Evolutionary conservation across 2,113 vertebrate species (phyloP), one percentile per base, ranked within the genome.

Genomic region (Aspidoscelis tigris): DNA sequence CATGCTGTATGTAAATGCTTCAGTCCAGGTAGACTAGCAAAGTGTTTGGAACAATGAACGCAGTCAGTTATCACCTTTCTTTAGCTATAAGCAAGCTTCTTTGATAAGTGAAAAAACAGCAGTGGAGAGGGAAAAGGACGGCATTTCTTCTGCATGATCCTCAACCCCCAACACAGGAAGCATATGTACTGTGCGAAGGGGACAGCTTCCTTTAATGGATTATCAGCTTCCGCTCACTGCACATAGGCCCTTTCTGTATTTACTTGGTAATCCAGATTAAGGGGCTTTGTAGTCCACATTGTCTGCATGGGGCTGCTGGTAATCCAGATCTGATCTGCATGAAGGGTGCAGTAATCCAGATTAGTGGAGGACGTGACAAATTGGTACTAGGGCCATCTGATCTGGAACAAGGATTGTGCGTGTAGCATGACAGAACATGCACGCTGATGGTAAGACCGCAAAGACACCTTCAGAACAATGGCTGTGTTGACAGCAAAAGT

Each of bases 11-110:
- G 39, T 50, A 75, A 75, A 50, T 75, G 73, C 18, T 77, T 61
- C 4, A 39, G n/a, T 68, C 26, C 26, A 68, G 7, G 58, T 68
- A 77, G 75, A 61, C n/a, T 53, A 77, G 53, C 53, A 77, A 53
- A n/a, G 53, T 53, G 39, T 39, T 58, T 77, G 58, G 50, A 77
- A 58, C 75, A 77, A 58, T 77, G 53, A 77, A 77, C 50, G 18
- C 8, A 1, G 58, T 58, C 75, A 76, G 50, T 53, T 58, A 33
- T 76, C n/a, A 33, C 26, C 26, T 76, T 76, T 58, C 75, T 33
- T 33, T 18, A 77, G n/a, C n/a, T 39, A n/a, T 55, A 41, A 81
- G 33, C 47, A 33, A 71, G 24, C 50, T 55, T 39, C 50, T 14
- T 74, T 68, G 74, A 26, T 66, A 71, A 55, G 65, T n/a, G n/a